These are phyloP conservation scores for Microcebus murinus DNA, from an alignment of 2,113 vertebrate species.

Conservation along the genomic window DNA sequence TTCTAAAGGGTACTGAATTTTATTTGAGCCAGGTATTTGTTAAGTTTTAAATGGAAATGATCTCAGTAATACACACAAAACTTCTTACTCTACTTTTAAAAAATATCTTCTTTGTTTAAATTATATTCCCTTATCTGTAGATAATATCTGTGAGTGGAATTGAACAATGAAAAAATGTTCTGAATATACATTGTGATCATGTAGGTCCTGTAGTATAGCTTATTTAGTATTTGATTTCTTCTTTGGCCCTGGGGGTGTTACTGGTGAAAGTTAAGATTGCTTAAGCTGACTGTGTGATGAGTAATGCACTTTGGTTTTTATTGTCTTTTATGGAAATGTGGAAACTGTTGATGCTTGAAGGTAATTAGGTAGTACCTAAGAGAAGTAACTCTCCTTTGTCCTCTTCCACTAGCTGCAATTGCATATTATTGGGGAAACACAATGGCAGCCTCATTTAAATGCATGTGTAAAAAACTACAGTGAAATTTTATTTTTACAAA, in stretches of 20 bases:
- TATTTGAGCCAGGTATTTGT: neutral
- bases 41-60: constrained; percentile 1
- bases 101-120: neutral
- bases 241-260: neutral
- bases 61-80: neutral
- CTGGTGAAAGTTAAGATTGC: constrained; percentile 25
- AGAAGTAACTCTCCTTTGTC: neutral
- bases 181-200: neutral
- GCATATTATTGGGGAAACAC: neutral
- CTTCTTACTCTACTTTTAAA: constrained; percentile 10
- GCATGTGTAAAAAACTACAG: neutral
- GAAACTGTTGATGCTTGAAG: constrained; percentile 32
- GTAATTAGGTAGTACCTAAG: neutral
- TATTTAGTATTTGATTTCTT: constrained; percentile 38
- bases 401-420: neutral
- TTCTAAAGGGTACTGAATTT: neutral
- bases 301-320: constrained; percentile 31
- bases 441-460: constrained; percentile 14
- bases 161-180: constrained; percentile 10
- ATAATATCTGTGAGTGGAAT: neutral
- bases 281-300: neutral
- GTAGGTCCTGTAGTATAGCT: neutral
- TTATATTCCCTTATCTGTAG: neutral
- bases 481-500: constrained; percentile 38
- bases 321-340: constrained; percentile 33